A percentile compares a stretch with the other conserved stretches of the same genome.
phyloP scores from a whole-genome alignment of 64 coral and sea anemone genomes.

The Platygyra sinensis region DNA sequence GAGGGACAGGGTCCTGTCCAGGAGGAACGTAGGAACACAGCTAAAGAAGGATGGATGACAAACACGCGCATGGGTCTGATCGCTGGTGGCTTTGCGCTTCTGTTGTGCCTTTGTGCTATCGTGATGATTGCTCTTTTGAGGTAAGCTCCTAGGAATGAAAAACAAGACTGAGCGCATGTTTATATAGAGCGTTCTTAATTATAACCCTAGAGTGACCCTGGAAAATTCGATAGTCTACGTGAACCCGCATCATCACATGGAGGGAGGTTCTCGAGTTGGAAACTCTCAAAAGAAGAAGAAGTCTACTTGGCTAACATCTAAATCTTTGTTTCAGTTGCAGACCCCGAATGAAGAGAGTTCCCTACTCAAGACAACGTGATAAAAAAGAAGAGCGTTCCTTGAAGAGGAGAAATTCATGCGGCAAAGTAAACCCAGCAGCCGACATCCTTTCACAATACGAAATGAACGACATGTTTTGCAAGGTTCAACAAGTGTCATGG shows the following conservation, averaged over 20 bases:
- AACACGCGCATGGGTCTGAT: constrained; percentile 31
- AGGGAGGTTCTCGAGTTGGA: too few relatives aligned
- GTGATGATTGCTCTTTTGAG: neutral
- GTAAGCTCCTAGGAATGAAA: neutral
- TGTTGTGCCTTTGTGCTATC: neutral
- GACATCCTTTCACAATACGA: neutral
- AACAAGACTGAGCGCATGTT: neutral
- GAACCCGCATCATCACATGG: too few relatives aligned
- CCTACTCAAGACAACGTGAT: neutral
- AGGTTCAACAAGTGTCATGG: constrained; percentile 70
- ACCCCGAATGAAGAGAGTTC: neutral
- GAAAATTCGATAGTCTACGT: too few relatives aligned
- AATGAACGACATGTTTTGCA: constrained; percentile 41
- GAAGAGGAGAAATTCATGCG: neutral
- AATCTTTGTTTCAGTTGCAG: neutral
- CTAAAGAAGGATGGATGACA: neutral
- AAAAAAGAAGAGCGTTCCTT: neutral
- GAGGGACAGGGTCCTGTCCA: neutral
- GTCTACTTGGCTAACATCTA: too few relatives aligned
- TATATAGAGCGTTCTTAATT: too few relatives aligned
- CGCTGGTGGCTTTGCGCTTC: neutral
- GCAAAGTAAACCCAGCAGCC: constrained; percentile 9
- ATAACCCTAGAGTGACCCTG: too few relatives aligned
- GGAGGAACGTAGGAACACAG: neutral
- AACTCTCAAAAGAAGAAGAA: too few relatives aligned